Conservation (phyloP, 2,797 vertebrate genomes). For the Falco naumanni region DNA sequence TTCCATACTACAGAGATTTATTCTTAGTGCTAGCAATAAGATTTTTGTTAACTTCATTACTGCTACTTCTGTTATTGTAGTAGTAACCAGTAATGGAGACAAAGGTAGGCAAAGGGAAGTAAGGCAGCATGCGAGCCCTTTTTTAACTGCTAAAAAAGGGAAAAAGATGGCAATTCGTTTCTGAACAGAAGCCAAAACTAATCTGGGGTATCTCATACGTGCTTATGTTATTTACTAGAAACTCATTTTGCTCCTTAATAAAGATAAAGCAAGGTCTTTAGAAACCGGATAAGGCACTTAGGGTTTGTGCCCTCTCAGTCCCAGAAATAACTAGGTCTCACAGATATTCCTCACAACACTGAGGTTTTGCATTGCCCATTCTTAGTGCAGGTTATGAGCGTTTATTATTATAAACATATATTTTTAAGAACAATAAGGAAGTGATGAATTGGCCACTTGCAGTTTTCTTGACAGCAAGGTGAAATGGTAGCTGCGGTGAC, state of each 20-base stretch:
- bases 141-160: not conserved
- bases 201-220: not conserved
- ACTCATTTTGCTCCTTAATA: not conserved
- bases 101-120: slow-evolving; percentile 6
- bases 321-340: not conserved
- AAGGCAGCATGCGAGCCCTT: not conserved
- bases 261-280: not conserved
- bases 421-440: slow-evolving; percentile 58
- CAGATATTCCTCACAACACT: not conserved
- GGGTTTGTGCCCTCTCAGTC: not conserved
- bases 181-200: not conserved
- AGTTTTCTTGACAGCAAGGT: slow-evolving; percentile 78
- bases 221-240: not conserved
- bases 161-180: not conserved
- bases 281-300: not conserved
- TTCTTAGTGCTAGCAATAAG: not conserved
- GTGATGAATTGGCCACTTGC: slow-evolving; percentile 78
- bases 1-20: not conserved
- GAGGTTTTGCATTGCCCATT: not conserved
- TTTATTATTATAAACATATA: slow-evolving; percentile 18
- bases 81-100: not conserved
- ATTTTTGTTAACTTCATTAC: slow-evolving; percentile 5
- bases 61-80: slow-evolving; percentile 9
- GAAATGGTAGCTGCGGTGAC: slow-evolving; percentile 74
- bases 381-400: not conserved